Evolutionary conservation across 2,113 vertebrate species (phyloP).

Genomic region (Xyrauchen texanus): DNA sequence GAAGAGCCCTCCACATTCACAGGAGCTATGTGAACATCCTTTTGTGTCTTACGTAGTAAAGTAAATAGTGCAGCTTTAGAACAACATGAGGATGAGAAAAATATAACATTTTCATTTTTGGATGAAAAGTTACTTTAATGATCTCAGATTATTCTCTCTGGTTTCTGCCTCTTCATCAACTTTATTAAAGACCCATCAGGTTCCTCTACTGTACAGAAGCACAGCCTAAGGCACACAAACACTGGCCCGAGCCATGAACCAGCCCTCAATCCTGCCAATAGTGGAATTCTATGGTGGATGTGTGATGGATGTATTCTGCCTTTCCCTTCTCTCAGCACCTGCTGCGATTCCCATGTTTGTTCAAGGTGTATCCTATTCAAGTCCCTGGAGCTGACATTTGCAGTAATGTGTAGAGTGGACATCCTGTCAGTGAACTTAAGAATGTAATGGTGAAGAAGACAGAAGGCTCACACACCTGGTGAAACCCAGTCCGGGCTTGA

Average conservation of each 20-base stretch:
- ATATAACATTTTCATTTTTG: too few species aligned
- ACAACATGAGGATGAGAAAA: too few species aligned
- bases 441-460: not conserved
- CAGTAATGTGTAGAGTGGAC: constrained; percentile 2
- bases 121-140: too few species aligned
- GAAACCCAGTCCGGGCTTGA: not conserved
- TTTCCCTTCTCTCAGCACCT: constrained; percentile 4
- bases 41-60: too few species aligned
- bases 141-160: too few species aligned
- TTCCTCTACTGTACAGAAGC: not conserved
- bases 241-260: not conserved
- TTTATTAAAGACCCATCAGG: not conserved
- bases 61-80: too few species aligned
- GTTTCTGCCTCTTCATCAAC: too few species aligned
- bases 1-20: too few species aligned
- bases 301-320: constrained; percentile 32
- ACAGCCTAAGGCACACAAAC: not conserved
- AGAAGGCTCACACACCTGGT: not conserved
- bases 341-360: constrained; percentile 8
- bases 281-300: constrained; percentile 11
- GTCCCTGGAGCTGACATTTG: constrained; percentile 17
- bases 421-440: not conserved
- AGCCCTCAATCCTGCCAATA: constrained; percentile 7
- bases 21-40: too few species aligned
- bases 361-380: constrained; percentile 26